Evolutionary conservation across 2,797 vertebrate species (phyloP).

Genomic region (Pyrocephalus nanus): DNA sequence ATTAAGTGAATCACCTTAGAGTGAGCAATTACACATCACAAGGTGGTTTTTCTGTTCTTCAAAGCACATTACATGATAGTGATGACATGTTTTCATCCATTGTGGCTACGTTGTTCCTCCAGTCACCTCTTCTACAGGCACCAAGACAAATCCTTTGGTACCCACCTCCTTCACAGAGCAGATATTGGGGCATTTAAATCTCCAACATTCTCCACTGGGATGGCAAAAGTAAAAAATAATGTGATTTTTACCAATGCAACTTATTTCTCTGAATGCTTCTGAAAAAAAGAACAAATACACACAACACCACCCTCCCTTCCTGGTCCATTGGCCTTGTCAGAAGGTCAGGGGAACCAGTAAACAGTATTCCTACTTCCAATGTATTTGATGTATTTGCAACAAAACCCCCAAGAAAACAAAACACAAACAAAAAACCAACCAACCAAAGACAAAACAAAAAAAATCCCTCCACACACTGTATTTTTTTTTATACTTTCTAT

Average conservation of each 20-base stretch:
- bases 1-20: not conserved
- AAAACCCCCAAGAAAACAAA: not conserved
- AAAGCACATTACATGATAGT: not conserved
- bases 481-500: not conserved
- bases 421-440: not conserved
- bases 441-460: not conserved
- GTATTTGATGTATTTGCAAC: not conserved
- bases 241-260: not conserved
- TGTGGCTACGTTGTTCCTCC: not conserved
- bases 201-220: not conserved
- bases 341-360: not conserved
- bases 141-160: not conserved
- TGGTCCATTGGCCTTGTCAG: not conserved
- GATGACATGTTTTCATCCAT: not conserved
- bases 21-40: not conserved
- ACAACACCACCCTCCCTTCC: not conserved
- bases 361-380: not conserved
- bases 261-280: not conserved
- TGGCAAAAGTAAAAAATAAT: not conserved
- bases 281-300: not conserved
- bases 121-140: not conserved
- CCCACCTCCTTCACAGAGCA: fast-evolving
- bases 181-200: fast-evolving
- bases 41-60: not conserved
- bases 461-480: not conserved